Conservation (phyloP, 2,113 vertebrate species). For the Cheirogaleus medius region DNA sequence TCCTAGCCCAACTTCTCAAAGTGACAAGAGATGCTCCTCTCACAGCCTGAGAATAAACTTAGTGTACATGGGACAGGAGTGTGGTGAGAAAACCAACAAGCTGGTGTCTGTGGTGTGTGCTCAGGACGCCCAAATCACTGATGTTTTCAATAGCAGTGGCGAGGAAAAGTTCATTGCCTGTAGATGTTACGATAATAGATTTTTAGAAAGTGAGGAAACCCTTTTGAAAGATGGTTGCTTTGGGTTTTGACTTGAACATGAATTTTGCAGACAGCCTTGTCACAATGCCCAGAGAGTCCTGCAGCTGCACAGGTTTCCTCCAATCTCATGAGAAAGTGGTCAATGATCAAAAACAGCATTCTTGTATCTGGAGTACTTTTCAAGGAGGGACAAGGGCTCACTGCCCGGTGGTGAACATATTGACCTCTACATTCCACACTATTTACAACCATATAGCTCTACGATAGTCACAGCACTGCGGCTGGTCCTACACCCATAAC, state of each 20-base stretch:
- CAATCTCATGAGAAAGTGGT: not conserved
- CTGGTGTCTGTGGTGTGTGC: not conserved
- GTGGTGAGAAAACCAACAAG: not conserved
- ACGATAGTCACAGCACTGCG: not conserved
- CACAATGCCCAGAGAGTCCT: not conserved
- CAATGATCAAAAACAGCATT: not conserved
- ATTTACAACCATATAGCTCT: not conserved
- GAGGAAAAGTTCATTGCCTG: not conserved
- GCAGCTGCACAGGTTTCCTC: not conserved
- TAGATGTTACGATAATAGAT: not conserved
- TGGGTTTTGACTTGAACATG: not conserved
- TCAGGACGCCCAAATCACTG: not conserved
- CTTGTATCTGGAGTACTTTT: not conserved
- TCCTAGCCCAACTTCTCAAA: not conserved
- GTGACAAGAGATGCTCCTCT: not conserved
- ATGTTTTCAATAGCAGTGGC: not conserved
- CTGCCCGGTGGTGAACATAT: not conserved
- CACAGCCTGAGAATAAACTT: not conserved
- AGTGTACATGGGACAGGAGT: rapidly evolving
- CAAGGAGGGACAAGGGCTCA: not conserved
- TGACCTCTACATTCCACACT: not conserved
- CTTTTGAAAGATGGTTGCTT: not conserved
- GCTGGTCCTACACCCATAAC: not conserved
- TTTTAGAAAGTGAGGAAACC: not conserved
- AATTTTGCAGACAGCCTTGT: not conserved